Base-by-base conservation (phyloP, 2,113 vertebrate species). In the Agapornis roseicollis region DNA sequence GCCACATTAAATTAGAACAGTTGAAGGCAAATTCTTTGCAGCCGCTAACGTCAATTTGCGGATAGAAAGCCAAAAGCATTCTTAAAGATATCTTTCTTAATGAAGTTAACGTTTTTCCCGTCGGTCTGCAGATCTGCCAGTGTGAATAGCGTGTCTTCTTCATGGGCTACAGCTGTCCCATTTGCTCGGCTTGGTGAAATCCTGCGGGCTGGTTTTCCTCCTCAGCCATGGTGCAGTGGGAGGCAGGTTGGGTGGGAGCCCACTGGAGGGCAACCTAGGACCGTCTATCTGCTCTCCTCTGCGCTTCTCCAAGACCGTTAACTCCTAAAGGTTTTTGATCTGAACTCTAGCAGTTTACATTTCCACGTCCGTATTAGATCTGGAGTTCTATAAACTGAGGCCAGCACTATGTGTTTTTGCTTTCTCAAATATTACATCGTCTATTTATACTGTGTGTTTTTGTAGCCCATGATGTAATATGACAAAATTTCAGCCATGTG, bases 241-340 rank as follows among this genome's bases (percentile, higher is more conserved):
- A n/a, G 68, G 89, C 80, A 97, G 79, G 41, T 72, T 7, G 42
- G 29, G 47, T 55, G 80, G 55, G 80, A 94, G 91, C 65, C 97
- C 98, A 97, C 97, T 97, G 96, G 98, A 95, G 98, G 98, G 98
- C 98, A 98, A 95, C 97, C 90, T 47, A 94, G 97, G 93, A 96
- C 97, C 92, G 52, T 91, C 92, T 53, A 55, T 71, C 80, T 76
- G 88, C 91, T 92, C 58, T 22, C 53, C 4, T 31, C 69, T 10
- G n/a, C 6, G 15, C 86, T 85, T 27, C 76, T 85, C 37, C 88
- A 23, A 18, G 60, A 89, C 89, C 95, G 86, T 39, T 70, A 20
- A 33, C 35, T 35, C 22, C 33, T 58, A 68, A 18, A 58, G 89
- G 17, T 71, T 91, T 91, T 79, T 55, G 56, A n/a, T 80, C 93